Evolutionary conservation across 2,888 invertebrate genomes (phyloP).

Genomic region (Tribolium freemani): DNA sequence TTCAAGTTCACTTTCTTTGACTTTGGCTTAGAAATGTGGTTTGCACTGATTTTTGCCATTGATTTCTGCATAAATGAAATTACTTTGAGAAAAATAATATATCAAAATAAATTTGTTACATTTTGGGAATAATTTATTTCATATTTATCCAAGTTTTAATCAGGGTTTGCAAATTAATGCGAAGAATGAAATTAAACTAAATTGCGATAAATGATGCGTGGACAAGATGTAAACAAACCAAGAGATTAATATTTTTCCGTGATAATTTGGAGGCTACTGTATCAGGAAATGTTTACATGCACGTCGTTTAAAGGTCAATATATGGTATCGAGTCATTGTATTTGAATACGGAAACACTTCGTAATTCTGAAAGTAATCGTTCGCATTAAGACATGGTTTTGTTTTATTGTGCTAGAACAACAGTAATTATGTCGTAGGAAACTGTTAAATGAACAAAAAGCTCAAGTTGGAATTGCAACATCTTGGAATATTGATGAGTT

Average conservation of each 20-base stretch:
- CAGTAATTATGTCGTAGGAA: neutral
- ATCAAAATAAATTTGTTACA: no score
- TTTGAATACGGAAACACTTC: conserved; percentile 24
- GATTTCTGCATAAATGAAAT: no score
- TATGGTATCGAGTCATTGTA: conserved; percentile 24
- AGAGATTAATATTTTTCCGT: conserved; percentile 30
- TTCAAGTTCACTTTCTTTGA: neutral
- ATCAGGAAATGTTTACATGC: conserved; percentile 31
- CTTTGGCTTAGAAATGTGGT: neutral
- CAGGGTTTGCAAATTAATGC: neutral
- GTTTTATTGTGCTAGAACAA: neutral
- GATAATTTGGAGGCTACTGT: conserved; percentile 37
- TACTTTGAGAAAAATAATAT: neutral
- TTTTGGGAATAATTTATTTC: neutral
- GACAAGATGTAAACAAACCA: conserved; percentile 8
- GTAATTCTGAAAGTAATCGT: conserved; percentile 25
- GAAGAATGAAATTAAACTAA: neutral
- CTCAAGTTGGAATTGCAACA: conserved; percentile 4
- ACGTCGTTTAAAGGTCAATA: conserved; percentile 27
- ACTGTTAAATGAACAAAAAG: conserved; percentile 4
- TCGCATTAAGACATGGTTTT: conserved; percentile 2
- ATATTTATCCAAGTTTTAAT: neutral
- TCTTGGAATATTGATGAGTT: conserved; percentile 25
- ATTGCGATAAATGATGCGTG: conserved; percentile 12
- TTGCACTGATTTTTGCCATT: neutral